Evolutionary conservation across 2,113 vertebrate species (phyloP), one percentile per base, ranked within the genome.

Genomic region (Cyphomyrus discorhynchus): DNA sequence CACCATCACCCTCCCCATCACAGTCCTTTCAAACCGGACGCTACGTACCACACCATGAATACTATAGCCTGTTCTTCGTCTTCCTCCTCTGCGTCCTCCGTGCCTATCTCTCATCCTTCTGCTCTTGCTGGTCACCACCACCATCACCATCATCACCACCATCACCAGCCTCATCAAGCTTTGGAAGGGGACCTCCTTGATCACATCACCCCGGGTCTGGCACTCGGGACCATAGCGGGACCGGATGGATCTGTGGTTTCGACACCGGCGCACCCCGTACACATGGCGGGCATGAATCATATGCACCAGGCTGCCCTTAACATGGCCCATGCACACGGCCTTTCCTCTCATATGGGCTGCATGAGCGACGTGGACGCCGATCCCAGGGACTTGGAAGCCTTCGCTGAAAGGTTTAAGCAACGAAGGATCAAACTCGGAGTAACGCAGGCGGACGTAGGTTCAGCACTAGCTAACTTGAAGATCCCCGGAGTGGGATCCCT

Each of bases 1-100:
- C 98, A 98, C 95, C 98, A 98, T 92, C 98, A 98, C 94, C 97
- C 97, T 93, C 98, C 98, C 91, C 98, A 99, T 93, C 98, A 99
- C 97, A 99, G 98, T 90, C 98, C 98, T 94, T 99, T 97, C 97
- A 99, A 99, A 95, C 98, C 98, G 95, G 98, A 99, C 98, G 98
- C 98, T 90, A 99, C 98, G 90, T 99, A 99, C 95, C 98, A 99
- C 97, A 99, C 97, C 95, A 99, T 99, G 98, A 99, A 99, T 96
- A 97, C 97, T 94, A 98, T 98, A 91, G 98, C 98, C 82, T 99
- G 98, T 96, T 98, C 98, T 89, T 98, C 98, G 89, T 97, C 98
- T 19, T 98, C 98, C 83, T 98, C 97, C 90, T 98, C 98, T 2
- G 96, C 98, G 17, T 96, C 96, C 31, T 98, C 98, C 84, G 97